Percentiles rank a stretch among this genome's conserved stretches.
Conservation (phyloP, 92 coral and sea anemone species). For the Palythoa grandiflora region DNA sequence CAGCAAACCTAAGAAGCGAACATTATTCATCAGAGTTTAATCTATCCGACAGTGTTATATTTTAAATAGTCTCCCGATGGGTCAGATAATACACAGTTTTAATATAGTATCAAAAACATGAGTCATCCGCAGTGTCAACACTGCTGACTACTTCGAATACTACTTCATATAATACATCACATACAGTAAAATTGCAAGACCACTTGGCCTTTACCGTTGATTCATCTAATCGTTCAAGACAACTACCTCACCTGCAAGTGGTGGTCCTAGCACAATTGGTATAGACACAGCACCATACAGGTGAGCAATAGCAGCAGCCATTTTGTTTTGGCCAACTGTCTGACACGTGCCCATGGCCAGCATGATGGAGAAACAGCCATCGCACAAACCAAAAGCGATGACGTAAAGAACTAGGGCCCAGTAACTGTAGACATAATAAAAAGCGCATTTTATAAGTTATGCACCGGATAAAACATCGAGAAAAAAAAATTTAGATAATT, state of each 20-base stretch:
- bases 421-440: constrained; percentile 37
- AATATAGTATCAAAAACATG: no score
- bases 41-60: neutral
- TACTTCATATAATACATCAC: no score
- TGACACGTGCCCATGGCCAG: constrained; percentile 81
- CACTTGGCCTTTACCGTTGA: no score
- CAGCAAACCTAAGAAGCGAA: constrained; percentile 19
- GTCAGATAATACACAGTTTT: no score
- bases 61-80: no score
- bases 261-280: constrained; percentile 74
- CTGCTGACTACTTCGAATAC: no score
- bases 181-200: no score
- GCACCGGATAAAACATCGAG: neutral
- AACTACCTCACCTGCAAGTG: constrained; percentile 72
- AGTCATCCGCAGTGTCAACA: no score
- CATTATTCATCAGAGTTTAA: neutral
- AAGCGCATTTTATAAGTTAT: neutral
- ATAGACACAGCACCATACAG: constrained; percentile 74
- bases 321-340: constrained; percentile 77
- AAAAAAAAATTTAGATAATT: neutral
- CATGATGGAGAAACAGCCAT: constrained; percentile 83
- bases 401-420: constrained; percentile 69
- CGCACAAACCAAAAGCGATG: constrained; percentile 79
- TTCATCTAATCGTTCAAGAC: neutral
- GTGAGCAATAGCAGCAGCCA: constrained; percentile 81